Evolutionary conservation across 1,140 invertebrate genomes (phyloP), one percentile per base, ranked within the genome.

Genomic region (Drosophila nigrodunni): DNA sequence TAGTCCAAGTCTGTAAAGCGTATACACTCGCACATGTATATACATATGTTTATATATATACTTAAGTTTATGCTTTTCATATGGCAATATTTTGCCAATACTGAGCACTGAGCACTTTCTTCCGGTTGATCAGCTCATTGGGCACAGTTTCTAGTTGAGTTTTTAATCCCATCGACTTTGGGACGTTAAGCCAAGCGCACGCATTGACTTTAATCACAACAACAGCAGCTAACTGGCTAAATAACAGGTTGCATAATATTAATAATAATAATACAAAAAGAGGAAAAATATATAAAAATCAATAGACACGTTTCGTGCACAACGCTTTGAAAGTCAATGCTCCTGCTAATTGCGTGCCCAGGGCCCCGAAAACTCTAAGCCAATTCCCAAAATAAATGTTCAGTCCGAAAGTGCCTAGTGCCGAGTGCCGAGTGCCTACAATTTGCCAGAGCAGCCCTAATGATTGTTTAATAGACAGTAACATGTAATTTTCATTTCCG

Each of bases 51-150:
- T 83, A 10, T 1, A 0, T 13, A 49, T 15, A 46, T 62, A 25
- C 25, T 30, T 30, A 5, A 30, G 25, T 30, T 30, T 39, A 15
- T 55, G 39, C 9, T 39, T 60, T 15, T 44, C 35, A 77, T 72
- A 71, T 82, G 66, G 61, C 65, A 80, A 61, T 74, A 72, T 79
- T 83, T 58, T 65, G 50, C 49, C 71, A 66, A 55, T 78, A 61
- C 25, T 65, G 50, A 39, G 10, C 68, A 62, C 21, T 41, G 66
- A 62, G 80, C 70, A 83, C 77, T 89, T 78, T 72, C 72, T 87
- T 89, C 85, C 83, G 68, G 80, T 70, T 87, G 83, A 87, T 83
- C 83, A 83, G 83, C 85, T 87, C 83, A 87, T 87, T 87, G 80
- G 50, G 77, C 83, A 89, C 69, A 62, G 13, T 25, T 30, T 62